Evolutionary conservation across 2,888 invertebrate species (phyloP), one percentile per base, ranked within the genome.

Genomic region (Diloba caeruleocephala): DNA sequence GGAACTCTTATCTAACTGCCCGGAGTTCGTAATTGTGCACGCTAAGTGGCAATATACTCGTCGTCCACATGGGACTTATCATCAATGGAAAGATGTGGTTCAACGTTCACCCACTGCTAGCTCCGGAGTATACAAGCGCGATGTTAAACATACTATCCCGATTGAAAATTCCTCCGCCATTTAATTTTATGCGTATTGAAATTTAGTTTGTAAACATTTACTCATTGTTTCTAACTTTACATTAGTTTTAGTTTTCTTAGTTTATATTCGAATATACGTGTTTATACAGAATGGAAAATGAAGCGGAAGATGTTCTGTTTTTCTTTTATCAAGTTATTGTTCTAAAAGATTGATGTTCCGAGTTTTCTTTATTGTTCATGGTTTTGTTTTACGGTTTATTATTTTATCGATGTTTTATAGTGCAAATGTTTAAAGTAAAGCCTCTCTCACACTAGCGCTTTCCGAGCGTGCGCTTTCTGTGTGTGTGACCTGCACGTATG

Each of bases 171-270:
- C 45, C 42, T 43, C 42, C 6, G 9, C 15, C 9, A 45, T 45
- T 51, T 52, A 33, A 51, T 21, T 2, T n/a, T 45, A 51, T 42
- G 56, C 49, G 31, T 33, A 34, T 56, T n/a, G n/a, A n/a, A n/a
- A 19, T 19, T 21, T 31, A 49, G 56, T 37, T 13, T 17, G 32
- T 39, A 15, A 10, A 12, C 6, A 38, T 39, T 25, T 49, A 43
- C 10, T 48, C 23, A 25, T 54, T 54, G 53, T 50, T 48, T 54
- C 49, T 39, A 53, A 56, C 32, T 57, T 48, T 51, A 12, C 34
- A 26, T 38, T 25, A 28, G 36, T 60, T 64, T 38, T 25, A 28
- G 36, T 60, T 64, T 54, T 32, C 41, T 66, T 51, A 49, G 34
- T 38, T 38, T 32, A 23, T 34, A 39, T 14, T 19, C 13, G 10